Evolutionary conservation across 2,888 invertebrate genomes (phyloP).

Genomic region (Antheraea yamamai): DNA sequence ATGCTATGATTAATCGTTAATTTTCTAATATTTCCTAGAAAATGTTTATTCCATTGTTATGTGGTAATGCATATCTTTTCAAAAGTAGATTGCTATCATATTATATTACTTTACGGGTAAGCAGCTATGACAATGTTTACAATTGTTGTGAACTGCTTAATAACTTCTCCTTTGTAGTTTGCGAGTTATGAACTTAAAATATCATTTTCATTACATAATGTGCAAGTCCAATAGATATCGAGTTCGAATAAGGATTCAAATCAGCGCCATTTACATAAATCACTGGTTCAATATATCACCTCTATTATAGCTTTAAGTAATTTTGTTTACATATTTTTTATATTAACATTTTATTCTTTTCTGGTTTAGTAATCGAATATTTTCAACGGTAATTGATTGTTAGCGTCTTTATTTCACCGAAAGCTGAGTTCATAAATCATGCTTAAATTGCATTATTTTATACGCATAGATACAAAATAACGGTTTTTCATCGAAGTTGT

Average conservation of each 20-base stretch:
- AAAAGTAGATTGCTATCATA: background rate
- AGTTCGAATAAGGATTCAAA: background rate
- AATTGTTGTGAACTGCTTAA: background rate
- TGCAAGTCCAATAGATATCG: no score
- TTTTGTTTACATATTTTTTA: background rate
- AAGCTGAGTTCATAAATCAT: background rate
- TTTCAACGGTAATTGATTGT: background rate
- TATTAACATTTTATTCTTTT: background rate
- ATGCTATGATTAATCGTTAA: background rate
- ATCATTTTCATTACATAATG: background rate
- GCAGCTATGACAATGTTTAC: background rate
- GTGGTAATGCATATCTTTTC: background rate
- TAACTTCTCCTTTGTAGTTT: background rate
- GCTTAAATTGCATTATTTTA: background rate
- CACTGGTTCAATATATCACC: background rate
- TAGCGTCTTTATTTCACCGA: background rate
- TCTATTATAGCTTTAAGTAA: background rate
- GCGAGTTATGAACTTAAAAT: background rate
- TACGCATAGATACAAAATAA: background rate
- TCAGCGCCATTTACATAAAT: background rate
- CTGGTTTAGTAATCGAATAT: background rate
- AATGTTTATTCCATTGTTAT: background rate
- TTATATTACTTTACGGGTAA: background rate
- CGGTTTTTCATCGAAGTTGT: background rate
- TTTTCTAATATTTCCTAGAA: background rate